Base-by-base conservation (phyloP, 2,797 vertebrate species). In the Rousettus madagascariensis region DNA sequence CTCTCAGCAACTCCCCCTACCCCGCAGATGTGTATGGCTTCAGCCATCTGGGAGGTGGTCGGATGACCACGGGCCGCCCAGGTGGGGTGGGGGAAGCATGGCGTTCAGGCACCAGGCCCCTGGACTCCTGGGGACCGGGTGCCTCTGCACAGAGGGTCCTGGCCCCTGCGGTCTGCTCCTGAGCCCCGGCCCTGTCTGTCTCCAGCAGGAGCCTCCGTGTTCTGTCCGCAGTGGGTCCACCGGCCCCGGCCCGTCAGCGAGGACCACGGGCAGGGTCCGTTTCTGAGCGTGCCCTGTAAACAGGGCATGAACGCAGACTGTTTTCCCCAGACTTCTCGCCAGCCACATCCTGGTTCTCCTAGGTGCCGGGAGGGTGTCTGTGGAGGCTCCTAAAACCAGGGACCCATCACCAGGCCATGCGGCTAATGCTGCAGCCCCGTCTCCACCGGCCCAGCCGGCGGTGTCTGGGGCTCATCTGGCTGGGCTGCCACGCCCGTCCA, bases 251-350 rank as follows among this genome's bases (percentile, higher is more conserved):
- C 9, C 5, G 0, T 3, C 12, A 8, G 65, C 9, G 68, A 36
- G 49, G n/a, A 22, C 57, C 36, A 0, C 3, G 8, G 53, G 53
- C 57, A 1, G 68, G 10, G 24, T 8, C 13, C 0, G 1, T 33
- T 22, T 41, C 63, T 15, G 33, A 1, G 17, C 30, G 19, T 2
- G 38, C 36, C 72, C 36, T 0, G 0, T 0, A 16, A 30, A 5
- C 0, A 0, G 4, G 9, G 4, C 3, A 0, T 5, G 10, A 3
- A 2, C 0, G 13, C 30, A n/a, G 59, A 19, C n/a, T 2, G 10
- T 6, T 20, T 53, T 33, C 1, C 7, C 80, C 13, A 1, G 6
- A 11, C 46, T 5, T 55, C 22, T 30, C 4, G 1, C 16, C 12
- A 1, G 24, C 46, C 12, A 0, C 71, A 28, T 12, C 5, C 38